Base-by-base conservation (phyloP, 35 echinoderm and acorn worm genomes). In the Anneissia japonica region DNA sequence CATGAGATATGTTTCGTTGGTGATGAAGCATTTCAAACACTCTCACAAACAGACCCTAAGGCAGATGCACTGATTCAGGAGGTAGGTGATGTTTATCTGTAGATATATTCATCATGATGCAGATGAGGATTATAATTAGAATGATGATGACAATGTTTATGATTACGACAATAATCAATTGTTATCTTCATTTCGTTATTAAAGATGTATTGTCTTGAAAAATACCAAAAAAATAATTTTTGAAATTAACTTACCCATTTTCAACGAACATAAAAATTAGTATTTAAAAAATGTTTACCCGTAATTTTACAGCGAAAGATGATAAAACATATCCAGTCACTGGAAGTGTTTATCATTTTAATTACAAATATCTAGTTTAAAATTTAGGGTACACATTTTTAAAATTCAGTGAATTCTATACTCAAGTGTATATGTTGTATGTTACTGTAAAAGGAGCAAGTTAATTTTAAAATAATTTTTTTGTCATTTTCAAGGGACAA, bases 1-100 rank as follows among this genome's bases (percentile, higher is more conserved):
- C 94, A 93, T 84, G 94, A 97, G 75, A 97, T 97, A 13, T 97
- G 94, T 84, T 97, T 97, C 85, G 94, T 97, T 34, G 94, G 94
- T 1, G 94, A 91, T 76, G 91, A 97, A 74, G 94, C 94, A 21
- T 97, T 97, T 82, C 73, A 84, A 30, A 91, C 92, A 40, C 43
- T 97, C 14, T 97, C 94, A 26, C 94, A 93, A 73, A 84, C 92
- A 4, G 94, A 97, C 64, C 88, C 91, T 9, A 84, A 86, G 34
- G 94, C 94, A 30, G 94, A 97, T 82, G 75, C 26, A 35, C 55
- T 93, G 4, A 17, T 97, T 30, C 64, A 90, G 74, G 76, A 97
- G 88, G 94, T 97, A 85, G 85, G 51, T 32, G 26, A 12, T 39
- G 13, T 13, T 43, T 30, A 64, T 31, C 13, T 35, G 34, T 26